A percentile compares a stretch with the other conserved stretches of the same genome.
Evolutionary conservation across 2,888 invertebrate genomes (phyloP).

Genomic region (Drosophila limbata): DNA sequence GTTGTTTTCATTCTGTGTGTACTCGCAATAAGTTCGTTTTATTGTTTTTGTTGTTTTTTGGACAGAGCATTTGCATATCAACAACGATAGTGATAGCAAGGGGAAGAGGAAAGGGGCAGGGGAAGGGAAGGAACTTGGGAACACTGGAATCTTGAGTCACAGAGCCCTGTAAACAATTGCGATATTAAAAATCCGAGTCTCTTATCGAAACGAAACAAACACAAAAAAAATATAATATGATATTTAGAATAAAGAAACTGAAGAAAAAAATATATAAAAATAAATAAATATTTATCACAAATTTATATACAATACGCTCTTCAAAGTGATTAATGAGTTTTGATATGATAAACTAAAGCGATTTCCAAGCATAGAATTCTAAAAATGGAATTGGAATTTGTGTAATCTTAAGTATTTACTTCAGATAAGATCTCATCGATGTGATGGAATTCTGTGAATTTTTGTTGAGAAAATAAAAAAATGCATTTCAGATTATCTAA

Average conservation of each 20-base stretch:
- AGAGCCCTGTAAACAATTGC: constrained; percentile 43
- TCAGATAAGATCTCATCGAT: constrained; percentile 13
- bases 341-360: constrained; percentile 12
- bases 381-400: constrained; percentile 7
- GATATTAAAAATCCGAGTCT: constrained; percentile 45
- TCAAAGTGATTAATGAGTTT: constrained; percentile 23
- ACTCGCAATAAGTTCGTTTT: constrained; percentile 42
- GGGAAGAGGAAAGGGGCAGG: background rate
- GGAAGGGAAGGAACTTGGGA: constrained; percentile 19
- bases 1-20: constrained; percentile 58
- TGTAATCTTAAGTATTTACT: constrained; percentile 6
- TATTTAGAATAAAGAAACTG: constrained; percentile 45
- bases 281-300: constrained; percentile 8
- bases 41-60: constrained; percentile 52
- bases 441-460: background rate
- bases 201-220: constrained; percentile 56
- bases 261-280: constrained; percentile 4
- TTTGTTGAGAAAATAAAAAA: background rate
- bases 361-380: background rate
- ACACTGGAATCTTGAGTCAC: constrained; percentile 45
- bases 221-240: constrained; percentile 29
- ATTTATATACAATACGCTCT: constrained; percentile 11
- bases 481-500: background rate
- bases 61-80: constrained; percentile 75
- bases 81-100: constrained; percentile 31